Base-by-base conservation (phyloP, 2,888 invertebrate species). In the Pelosia muscerda region DNA sequence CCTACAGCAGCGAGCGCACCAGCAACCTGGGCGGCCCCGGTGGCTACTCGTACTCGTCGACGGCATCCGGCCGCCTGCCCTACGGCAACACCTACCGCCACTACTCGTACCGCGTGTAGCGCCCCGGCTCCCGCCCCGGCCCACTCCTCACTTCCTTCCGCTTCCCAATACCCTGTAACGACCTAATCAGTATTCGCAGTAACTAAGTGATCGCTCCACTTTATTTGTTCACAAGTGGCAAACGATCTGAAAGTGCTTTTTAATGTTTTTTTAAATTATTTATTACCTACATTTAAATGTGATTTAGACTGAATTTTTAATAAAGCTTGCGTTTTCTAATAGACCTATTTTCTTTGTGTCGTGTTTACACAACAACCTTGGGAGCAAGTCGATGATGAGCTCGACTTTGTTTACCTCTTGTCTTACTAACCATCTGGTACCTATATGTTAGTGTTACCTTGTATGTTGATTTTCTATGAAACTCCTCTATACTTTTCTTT, bases 101-200 rank as follows among this genome's bases (percentile, higher is more conserved):
- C 92, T 98, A 96, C 95, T 97, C 97, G 84, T 98, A 98, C 95
- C 97, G 97, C 93, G 97, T 98, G 90, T 98, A 97, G 96, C 88
- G 85, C 84, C 84, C 86, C 85, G 85, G 86, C 84, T 83, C 85
- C 87, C 84, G 81, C 76, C 81, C 79, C 78, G 78, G 77, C 74
- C 83, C 73, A 76, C 78, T 72, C 83, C 77, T 71, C 69, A 76
- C 76, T 75, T 84, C 75, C 76, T 77, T 78, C 82, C 81, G 81
- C 82, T 76, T 86, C 83, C 81, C 79, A 69, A 76, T 79, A 82
- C 79, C 71, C 74, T 74, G 73, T 81, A 77, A 81, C 79, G 86
- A 90, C 87, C 86, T 91, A 88, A 93, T 92, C 94, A 94, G 93
- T 94, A 94, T 94, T 94, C 90, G 90, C 92, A 91, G 78, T 81